Evolutionary conservation across 2,113 vertebrate genomes (phyloP).

Genomic region (Poecilia latipinna): DNA sequence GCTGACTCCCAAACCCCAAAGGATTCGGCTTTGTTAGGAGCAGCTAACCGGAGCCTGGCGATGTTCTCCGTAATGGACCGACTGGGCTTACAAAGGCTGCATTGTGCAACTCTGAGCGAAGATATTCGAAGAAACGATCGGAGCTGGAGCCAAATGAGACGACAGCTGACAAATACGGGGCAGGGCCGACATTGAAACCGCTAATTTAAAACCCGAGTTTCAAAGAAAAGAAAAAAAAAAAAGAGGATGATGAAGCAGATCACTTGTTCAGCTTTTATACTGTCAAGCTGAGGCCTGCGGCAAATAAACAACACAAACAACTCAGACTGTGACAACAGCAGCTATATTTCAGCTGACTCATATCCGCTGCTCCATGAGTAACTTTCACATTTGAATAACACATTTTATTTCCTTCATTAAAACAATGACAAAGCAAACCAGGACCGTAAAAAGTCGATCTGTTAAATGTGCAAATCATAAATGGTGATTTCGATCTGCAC

Average conservation of each 20-base stretch:
- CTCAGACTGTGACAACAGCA: background rate
- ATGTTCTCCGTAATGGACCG: conserved; percentile 6
- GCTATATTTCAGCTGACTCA: background rate
- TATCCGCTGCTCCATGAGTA: no score
- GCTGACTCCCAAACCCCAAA: background rate
- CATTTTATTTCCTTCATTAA: background rate
- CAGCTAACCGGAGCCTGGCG: background rate
- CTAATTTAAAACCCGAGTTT: background rate
- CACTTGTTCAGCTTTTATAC: background rate
- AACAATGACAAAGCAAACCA: background rate
- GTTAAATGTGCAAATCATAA: background rate
- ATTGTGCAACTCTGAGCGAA: no score
- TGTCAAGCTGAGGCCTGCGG: background rate
- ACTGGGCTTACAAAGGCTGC: background rate
- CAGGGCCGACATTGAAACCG: background rate
- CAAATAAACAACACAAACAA: background rate
- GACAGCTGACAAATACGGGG: background rate
- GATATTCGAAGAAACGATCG: no score
- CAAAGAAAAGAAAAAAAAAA: no score
- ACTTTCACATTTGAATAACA: background rate
- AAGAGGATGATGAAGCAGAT: background rate
- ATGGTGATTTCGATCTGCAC: background rate
- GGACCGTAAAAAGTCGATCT: background rate
- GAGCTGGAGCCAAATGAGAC: background rate
- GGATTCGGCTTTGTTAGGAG: conserved; percentile 13